Evolutionary conservation across 2,113 vertebrate species (phyloP).

Genomic region (Tympanuchus pallidicinctus): DNA sequence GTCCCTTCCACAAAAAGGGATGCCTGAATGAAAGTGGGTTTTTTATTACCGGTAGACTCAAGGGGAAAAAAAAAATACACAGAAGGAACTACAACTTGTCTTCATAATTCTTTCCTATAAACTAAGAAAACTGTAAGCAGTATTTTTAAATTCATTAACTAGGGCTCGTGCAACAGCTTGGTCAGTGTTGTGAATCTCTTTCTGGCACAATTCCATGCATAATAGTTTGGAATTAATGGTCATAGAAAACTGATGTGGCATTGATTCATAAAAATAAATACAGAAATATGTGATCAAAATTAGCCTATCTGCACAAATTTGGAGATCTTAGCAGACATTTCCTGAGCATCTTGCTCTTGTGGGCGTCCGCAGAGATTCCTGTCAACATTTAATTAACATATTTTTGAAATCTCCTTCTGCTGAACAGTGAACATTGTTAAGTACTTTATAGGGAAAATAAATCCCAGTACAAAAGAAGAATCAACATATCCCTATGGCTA

Average conservation of each 20-base stretch:
- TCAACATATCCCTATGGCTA: neutral
- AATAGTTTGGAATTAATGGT: slow-evolving; percentile 45
- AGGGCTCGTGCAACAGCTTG: slow-evolving; percentile 11
- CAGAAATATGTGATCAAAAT: slow-evolving; percentile 56
- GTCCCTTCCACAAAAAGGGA: neutral
- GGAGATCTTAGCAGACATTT: slow-evolving; percentile 38
- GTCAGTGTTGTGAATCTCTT: neutral
- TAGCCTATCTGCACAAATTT: slow-evolving; percentile 46
- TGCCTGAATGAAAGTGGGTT: neutral
- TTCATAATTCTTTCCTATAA: neutral
- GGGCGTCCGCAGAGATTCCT: slow-evolving; percentile 47
- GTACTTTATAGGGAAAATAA: slow-evolving; percentile 19
- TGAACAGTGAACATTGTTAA: slow-evolving; percentile 26
- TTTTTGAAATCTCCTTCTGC: slow-evolving; percentile 55
- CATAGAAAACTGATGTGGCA: slow-evolving; percentile 31
- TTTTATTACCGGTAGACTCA: neutral
- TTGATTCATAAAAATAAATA: slow-evolving; percentile 62
- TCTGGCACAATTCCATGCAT: slow-evolving; percentile 17
- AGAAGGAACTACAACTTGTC: neutral
- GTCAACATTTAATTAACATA: slow-evolving; percentile 60
- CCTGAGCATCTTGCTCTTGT: slow-evolving; percentile 45
- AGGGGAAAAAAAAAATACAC: neutral
- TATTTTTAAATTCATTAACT: slow-evolving; percentile 22
- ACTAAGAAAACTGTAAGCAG: neutral
- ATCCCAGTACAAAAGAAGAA: slow-evolving; percentile 33